Percentiles rank a stretch among this genome's conserved stretches.
Evolutionary conservation across 2,113 vertebrate species (phyloP).

Genomic region (Drymodes brunneopygia): DNA sequence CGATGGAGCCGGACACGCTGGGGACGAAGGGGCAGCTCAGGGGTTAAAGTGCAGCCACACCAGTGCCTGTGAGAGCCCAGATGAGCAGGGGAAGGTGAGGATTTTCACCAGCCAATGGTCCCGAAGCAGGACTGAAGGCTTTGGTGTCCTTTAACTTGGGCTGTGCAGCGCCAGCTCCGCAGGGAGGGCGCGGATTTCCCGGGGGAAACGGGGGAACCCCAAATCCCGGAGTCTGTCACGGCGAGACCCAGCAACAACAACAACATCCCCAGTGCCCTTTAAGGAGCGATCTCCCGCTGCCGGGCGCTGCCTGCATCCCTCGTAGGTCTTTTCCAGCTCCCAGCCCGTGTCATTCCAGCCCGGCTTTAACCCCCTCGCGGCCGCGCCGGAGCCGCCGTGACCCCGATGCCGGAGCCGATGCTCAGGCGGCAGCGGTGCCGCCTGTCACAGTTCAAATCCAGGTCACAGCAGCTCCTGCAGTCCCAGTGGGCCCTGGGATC

Average conservation of each 20-base stretch:
- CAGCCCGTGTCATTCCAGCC: not conserved
- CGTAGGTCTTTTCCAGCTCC: not conserved
- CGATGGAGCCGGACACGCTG: fast-evolving
- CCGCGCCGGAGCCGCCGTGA: not conserved
- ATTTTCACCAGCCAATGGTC: not conserved
- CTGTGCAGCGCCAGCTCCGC: not conserved
- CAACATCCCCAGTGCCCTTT: not conserved
- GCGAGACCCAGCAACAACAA: fast-evolving
- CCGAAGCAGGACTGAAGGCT: not conserved
- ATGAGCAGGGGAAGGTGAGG: fast-evolving
- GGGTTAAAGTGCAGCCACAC: fast-evolving
- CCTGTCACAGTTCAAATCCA: not conserved
- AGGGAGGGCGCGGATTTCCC: not conserved
- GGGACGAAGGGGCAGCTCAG: fast-evolving
- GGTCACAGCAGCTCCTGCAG: not conserved
- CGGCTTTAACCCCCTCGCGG: not conserved
- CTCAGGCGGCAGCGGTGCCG: fast-evolving
- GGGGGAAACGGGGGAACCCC: not conserved
- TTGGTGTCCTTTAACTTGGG: fast-evolving
- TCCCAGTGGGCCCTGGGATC: not conserved
- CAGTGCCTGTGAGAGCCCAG: fast-evolving
- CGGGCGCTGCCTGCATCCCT: not conserved
- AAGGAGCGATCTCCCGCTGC: not conserved
- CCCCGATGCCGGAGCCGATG: fast-evolving
- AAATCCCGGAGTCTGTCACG: not conserved